A percentile compares a stretch with the other conserved stretches of the same genome.
phyloP scores from a whole-genome alignment of 2,797 vertebrate genomes.

The Characodon lateralis region DNA sequence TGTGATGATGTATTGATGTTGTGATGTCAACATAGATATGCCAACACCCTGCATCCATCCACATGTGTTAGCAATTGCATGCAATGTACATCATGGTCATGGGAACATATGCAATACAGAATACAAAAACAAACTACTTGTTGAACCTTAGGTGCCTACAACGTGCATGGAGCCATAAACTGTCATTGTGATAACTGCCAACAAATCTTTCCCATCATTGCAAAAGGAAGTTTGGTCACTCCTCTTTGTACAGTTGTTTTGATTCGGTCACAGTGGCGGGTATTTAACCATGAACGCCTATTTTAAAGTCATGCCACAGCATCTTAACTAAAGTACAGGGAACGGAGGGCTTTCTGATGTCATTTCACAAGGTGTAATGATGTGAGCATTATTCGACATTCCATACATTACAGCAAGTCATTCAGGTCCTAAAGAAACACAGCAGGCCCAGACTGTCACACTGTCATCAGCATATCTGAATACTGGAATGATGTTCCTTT shows the following conservation, averaged over 20 bases:
- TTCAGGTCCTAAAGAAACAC: neutral
- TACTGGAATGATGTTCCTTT: neutral
- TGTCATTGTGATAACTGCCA: neutral
- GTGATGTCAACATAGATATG: slow-evolving; percentile 36
- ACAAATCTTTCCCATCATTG: too few relatives aligned
- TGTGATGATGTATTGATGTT: slow-evolving; percentile 49
- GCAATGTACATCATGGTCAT: slow-evolving; percentile 12
- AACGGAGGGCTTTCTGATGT: neutral
- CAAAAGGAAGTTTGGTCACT: too few relatives aligned
- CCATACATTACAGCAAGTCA: neutral
- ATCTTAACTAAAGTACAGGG: neutral
- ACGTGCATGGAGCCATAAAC: neutral
- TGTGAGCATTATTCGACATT: neutral
- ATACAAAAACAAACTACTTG: slow-evolving; percentile 2
- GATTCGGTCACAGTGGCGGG: too few relatives aligned
- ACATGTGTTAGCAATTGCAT: slow-evolving; percentile 59
- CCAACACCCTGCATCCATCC: slow-evolving; percentile 47
- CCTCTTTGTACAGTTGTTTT: too few relatives aligned
- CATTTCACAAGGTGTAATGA: neutral
- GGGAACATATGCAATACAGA: slow-evolving; percentile 24
- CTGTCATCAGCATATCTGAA: neutral
- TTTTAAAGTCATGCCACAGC: neutral
- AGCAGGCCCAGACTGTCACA: neutral
- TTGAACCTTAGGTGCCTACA: neutral
- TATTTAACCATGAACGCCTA: neutral